Evolutionary conservation across 2,888 invertebrate species (phyloP), one percentile per base, ranked within the genome.

Genomic region (Globia sparganii): DNA sequence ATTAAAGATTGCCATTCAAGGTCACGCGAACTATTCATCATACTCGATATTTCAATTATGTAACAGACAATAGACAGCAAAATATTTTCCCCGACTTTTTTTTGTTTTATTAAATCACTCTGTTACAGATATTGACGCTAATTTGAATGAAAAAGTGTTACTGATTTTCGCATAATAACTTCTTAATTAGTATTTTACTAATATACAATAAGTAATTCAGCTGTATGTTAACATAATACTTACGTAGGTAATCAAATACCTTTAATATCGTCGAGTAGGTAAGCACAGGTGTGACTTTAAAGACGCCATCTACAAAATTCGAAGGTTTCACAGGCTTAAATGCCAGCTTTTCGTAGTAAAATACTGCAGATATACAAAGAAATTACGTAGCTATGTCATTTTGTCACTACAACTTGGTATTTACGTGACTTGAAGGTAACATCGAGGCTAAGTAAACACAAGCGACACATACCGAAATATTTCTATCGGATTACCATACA

Each of bases 401-500:
- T 71, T 46, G 53, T 49, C 34, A 49, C 31, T 62, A 61, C 31
- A 72, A 72, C 46, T 46, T 46, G 37, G 37, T 61, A 76, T 72
- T 61, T 72, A 65, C 18, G 31, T 31, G n/a, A 62, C 67, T 84
- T 80, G 80, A 67, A 59, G 40, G 66, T 74, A 85, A 58, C 78
- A 74, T 85, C 86, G 83, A 64, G 59, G 13, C 71, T 82, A n/a
- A 78, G 40, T 83, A 84, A 82, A 78, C 37, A 79, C 53, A 69
- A 66, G 46, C 69, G 66, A 66, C 81, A 71, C 67, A 75, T 62
- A 75, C 64, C 77, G 18, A 80, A 86, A 77, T 85, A 75, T 80
- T 83, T 80, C 84, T 85, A 77, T 61, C 13, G 28, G 64, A 86
- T 85, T 86, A 72, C 53, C 86, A 83, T 85, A 83, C 80, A 74